Conservation (phyloP, 2,888 invertebrate genomes). For the Cylloceria caligata region DNA sequence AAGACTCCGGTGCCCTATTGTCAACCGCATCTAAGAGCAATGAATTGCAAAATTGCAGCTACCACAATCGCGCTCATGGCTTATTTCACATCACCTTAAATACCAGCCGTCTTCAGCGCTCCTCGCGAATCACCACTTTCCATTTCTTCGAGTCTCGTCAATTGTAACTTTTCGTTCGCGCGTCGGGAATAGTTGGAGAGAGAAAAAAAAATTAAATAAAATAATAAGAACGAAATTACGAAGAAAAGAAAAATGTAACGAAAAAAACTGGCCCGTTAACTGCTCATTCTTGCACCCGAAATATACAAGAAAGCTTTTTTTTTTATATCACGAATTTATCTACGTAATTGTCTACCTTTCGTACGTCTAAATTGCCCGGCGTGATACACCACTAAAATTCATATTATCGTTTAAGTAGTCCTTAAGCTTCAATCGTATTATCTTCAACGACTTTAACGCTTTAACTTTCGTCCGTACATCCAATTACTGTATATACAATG, state of each 20-base stretch:
- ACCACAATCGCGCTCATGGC: not conserved
- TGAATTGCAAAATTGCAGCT: not conserved
- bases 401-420: constrained; percentile 52
- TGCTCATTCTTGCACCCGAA: constrained; percentile 13
- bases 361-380: constrained; percentile 53
- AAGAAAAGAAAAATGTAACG: constrained; percentile 44
- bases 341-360: constrained; percentile 59
- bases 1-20: not conserved
- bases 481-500: constrained; percentile 31
- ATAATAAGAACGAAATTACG: constrained; percentile 1
- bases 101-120: constrained; percentile 48
- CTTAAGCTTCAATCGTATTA: constrained; percentile 47
- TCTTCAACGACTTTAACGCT: constrained; percentile 44
- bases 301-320: constrained; percentile 16
- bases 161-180: constrained; percentile 8
- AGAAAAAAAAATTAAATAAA: not conserved
- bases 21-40: not conserved
- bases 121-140: constrained; percentile 17
- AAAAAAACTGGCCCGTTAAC: constrained; percentile 65
- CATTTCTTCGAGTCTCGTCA: constrained; percentile 17
- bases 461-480: constrained; percentile 30
- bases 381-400: constrained; percentile 50
- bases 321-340: constrained; percentile 50
- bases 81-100: constrained; percentile 35
- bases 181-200: not conserved